phyloP scores from a whole-genome alignment of 2,888 invertebrate genomes.

The Lasiommata megera region DNA sequence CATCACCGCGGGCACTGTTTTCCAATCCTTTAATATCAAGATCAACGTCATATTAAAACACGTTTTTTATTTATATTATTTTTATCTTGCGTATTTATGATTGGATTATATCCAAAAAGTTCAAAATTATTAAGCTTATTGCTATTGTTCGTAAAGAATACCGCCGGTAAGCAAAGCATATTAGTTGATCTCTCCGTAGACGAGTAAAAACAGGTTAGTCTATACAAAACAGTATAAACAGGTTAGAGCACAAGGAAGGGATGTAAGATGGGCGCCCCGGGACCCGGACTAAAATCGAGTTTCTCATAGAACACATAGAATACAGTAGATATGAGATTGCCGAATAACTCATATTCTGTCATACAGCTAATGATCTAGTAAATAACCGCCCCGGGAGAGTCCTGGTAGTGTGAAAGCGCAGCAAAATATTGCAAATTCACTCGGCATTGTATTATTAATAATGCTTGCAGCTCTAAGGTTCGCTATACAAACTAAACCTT shows the following conservation, averaged over 20 bases:
- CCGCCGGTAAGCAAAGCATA: no score
- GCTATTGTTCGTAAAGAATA: no score
- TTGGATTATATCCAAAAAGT: no score
- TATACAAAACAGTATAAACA: neutral
- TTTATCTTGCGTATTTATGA: no score
- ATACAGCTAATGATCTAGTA: constrained; percentile 2
- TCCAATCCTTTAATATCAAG: no score
- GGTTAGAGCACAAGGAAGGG: neutral
- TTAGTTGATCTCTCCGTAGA: neutral
- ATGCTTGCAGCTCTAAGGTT: neutral
- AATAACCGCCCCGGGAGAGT: neutral
- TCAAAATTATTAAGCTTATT: no score
- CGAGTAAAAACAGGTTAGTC: neutral
- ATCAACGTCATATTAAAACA: no score
- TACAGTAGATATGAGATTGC: neutral
- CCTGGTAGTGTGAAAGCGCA: neutral
- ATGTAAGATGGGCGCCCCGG: neutral
- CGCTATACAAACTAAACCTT: no score
- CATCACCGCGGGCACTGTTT: no score
- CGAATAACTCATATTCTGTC: constrained; percentile 2
- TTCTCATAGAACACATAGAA: neutral
- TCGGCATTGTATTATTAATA: neutral
- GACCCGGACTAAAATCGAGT: neutral
- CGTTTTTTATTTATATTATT: no score
- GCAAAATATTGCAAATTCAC: neutral